These are phyloP conservation scores for Amphipyra tragopoginis DNA, from an alignment of 2,888 invertebrate species.

Conservation along the genomic window DNA sequence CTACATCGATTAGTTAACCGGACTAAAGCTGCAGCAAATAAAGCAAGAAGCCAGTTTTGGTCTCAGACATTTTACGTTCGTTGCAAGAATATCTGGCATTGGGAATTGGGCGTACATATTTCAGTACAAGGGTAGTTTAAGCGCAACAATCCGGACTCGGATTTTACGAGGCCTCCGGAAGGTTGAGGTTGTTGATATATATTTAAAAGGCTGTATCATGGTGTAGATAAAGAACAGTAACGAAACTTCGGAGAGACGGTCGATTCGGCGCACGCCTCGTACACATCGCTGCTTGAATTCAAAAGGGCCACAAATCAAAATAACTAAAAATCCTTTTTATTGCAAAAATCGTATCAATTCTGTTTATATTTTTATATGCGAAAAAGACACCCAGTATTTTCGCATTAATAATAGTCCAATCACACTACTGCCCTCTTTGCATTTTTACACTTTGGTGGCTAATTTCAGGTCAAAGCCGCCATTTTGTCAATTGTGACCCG, in stretches of 20 bases:
- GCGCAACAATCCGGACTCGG: conserved; percentile 69
- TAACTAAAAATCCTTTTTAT: no score
- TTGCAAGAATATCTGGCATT: conserved; percentile 57
- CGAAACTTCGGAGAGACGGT: not conserved
- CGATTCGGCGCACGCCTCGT: no score
- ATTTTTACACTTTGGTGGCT: no score
- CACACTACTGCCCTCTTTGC: no score
- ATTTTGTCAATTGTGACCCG: no score
- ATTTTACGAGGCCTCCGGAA: conserved; percentile 70
- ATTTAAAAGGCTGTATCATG: conserved; percentile 57
- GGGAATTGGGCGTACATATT: conserved; percentile 70
- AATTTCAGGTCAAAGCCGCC: no score
- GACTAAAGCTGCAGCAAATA: conserved; percentile 25
- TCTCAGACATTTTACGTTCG: conserved; percentile 60
- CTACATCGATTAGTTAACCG: conserved; percentile 11
- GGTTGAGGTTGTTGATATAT: conserved; percentile 49
- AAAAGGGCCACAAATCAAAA: no score
- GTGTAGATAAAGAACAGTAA: not conserved
- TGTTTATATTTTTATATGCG: no score
- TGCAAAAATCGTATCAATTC: no score
- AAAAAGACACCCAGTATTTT: no score
- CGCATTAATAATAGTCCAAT: no score
- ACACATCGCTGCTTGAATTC: no score
- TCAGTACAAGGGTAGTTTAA: conserved; percentile 65
- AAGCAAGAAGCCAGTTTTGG: conserved; percentile 29